Conservation (phyloP, 2,797 vertebrate genomes). For the Spinus pinus region DNA sequence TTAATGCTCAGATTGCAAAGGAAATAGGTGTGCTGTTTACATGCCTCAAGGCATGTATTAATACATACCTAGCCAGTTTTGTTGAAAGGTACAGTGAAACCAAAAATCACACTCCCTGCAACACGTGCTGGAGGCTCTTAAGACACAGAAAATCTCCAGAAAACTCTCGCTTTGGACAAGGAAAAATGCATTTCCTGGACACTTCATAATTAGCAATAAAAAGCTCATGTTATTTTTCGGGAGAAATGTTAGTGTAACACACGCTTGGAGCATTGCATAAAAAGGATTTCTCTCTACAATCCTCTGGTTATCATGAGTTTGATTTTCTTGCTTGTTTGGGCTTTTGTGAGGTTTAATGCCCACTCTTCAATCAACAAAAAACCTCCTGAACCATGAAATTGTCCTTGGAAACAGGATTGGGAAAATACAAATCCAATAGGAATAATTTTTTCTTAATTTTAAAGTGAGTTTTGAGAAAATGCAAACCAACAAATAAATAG, state of each 20-base stretch:
- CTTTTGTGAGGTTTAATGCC: neutral
- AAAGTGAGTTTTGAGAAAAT: neutral
- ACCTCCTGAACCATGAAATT: neutral
- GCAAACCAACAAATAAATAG: neutral
- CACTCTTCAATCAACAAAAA: neutral
- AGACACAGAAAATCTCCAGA: neutral
- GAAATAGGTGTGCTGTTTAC: slow-evolving; percentile 63
- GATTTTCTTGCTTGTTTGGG: neutral
- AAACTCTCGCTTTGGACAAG: neutral
- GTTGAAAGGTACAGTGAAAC: slow-evolving; percentile 44
- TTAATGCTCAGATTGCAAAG: slow-evolving; percentile 57
- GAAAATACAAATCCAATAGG: neutral
- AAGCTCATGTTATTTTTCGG: neutral
- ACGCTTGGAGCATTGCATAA: neutral
- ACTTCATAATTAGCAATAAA: slow-evolving; percentile 4
- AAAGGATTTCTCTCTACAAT: neutral
- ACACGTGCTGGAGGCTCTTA: neutral
- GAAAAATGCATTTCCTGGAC: neutral
- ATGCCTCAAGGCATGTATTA: slow-evolving; percentile 37
- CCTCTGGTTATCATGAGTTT: neutral
- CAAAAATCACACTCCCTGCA: slow-evolving; percentile 14
- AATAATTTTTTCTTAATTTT: neutral
- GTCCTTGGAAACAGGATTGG: neutral
- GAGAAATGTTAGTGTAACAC: neutral
- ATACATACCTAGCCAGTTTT: slow-evolving; percentile 50